These are phyloP conservation scores for Camponotus pennsylvanicus DNA, from an alignment of 1,140 invertebrate genomes.

Conservation along the genomic window DNA sequence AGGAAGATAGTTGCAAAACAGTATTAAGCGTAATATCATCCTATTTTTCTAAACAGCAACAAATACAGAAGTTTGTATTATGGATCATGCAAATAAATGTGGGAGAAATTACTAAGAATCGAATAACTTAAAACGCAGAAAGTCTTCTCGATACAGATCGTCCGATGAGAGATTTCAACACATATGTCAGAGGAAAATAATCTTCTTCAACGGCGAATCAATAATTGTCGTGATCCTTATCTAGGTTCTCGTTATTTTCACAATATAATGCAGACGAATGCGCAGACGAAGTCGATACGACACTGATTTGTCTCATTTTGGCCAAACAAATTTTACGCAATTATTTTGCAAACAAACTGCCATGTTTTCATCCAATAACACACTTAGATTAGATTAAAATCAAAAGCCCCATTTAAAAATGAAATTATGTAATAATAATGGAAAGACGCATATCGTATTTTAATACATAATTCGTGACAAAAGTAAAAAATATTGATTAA, in stretches of 20 bases:
- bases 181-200: conserved; percentile 7
- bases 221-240: conserved; percentile 63
- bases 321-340: conserved; percentile 38
- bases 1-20: background rate
- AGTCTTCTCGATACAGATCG: background rate
- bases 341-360: conserved; percentile 7
- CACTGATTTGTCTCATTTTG: conserved; percentile 29
- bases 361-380: conserved; percentile 19
- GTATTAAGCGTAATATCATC: background rate
- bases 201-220: background rate
- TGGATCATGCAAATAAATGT: background rate
- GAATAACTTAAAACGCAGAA: background rate
- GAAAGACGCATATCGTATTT: too few relatives aligned
- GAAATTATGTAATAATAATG: background rate
- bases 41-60: too few relatives aligned
- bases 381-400: conserved; percentile 42
- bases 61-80: background rate
- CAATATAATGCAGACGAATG: background rate
- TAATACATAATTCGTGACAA: too few relatives aligned
- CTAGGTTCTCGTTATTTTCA: conserved; percentile 68
- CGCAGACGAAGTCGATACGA: background rate
- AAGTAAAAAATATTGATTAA: background rate
- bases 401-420: too few relatives aligned
- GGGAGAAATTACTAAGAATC: background rate
- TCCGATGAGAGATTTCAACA: conserved; percentile 26